Evolutionary conservation across 2,113 vertebrate species (phyloP), one percentile per base, ranked within the genome.

Genomic region (Forbesichthys agassizii): DNA sequence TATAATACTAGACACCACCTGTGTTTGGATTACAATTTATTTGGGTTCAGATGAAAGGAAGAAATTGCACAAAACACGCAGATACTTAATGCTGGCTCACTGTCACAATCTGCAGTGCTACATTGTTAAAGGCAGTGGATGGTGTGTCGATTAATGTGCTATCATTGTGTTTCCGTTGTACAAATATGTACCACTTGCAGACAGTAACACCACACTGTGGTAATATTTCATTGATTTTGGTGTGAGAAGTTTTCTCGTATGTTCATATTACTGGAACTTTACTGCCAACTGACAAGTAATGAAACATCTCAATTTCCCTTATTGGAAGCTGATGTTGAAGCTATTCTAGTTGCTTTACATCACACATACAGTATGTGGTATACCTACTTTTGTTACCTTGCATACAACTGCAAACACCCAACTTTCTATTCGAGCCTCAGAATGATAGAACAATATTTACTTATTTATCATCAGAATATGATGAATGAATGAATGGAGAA

Each of bases 1-100:
- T 72, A 61, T 48, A 60, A 4, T 73, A 5, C 69, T 70, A 64
- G 47, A 73, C 67, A 73, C 46, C 57, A 69, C 27, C 14, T 27
- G 12, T 64, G 56, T 74, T 62, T 71, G 11, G 56, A 10, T 59
- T 67, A n/a, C 16, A 11, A 42, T 63, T 63, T 48, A 20, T 16
- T 46, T n/a, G 11, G 33, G 13, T 48, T 11, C 64, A 54, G 56
- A 51, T 49, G 36, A 51, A 60, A 56, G 33, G 12, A 18, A 52
- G 63, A 77, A 9, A 55, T 9, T 47, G 42, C 56, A 47, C 18
- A 54, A 13, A 52, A 27, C 12, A 14, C 33, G 33, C 10, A 20
- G 33, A 14, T 42, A 33, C 46, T 47, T 11, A 73, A 47, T 5
- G 11, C 1, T 48, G 3, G n/a, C 56, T 58, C 8, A 55, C 13